Evolutionary conservation across 2,113 vertebrate genomes (phyloP), one percentile per base, ranked within the genome.

Genomic region (Scomber colias): DNA sequence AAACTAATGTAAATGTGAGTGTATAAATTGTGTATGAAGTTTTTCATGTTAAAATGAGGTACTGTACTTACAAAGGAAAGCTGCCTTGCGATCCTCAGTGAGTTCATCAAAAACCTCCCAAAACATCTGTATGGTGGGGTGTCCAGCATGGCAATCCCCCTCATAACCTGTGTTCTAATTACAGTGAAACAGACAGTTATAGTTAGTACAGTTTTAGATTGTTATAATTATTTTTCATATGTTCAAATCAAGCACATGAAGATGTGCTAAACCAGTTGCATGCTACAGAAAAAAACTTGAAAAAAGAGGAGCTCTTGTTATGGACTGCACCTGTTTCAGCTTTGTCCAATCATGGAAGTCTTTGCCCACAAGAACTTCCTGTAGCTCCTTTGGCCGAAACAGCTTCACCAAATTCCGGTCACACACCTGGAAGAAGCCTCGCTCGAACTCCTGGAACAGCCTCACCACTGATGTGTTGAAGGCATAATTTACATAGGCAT

Each of bases 51-150:
- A 9, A 40, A 40, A 40, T 40, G 35, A 40, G 35, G 35, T 40
- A 40, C 35, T n/a, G 12, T 90, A 95, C 96, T 89, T 90, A 97
- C 96, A 89, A 11, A 97, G 92, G 82, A 97, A 95, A 7, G 68
- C 82, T 87, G 92, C 97, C 90, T 94, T 96, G 63, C 95, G 83
- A 2, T 92, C 87, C 49, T 92, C 74, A 64, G 84, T 83, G 14
- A 97, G 83, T 48, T 94, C 94, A 11, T 95, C 95, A 85, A 97
- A 96, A 67, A 95, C 95, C 69, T 96, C 73, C 96, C 96, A 97
- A 84, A 97, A 97, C 79, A 90, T 95, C 48, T 85, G 2, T 16
- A 94, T 86, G 71, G 89, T 96, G 53, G 92, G 92, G 27, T 96
- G 95, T 0, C 31, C 35, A 24, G 1, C 51, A 19, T 86, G 5